phyloP scores from a whole-genome alignment of 2,888 invertebrate species.

The Tribolium freemani region DNA sequence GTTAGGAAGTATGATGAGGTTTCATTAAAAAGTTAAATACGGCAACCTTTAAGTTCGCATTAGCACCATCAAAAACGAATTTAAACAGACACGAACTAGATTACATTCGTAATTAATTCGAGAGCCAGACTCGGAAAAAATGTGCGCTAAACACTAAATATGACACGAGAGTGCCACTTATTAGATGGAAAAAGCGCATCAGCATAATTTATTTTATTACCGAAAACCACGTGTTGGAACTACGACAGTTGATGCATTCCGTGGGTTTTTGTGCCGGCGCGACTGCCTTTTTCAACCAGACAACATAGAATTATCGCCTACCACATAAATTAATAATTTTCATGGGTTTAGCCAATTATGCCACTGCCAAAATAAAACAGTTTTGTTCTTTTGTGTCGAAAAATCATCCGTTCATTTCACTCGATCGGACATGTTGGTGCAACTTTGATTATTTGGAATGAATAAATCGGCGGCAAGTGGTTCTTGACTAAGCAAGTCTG shows the following conservation, averaged over 20 bases:
- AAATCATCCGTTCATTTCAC: no score
- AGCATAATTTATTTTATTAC: constrained; percentile 16
- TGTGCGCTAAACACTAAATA: constrained; percentile 6
- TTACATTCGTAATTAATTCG: constrained; percentile 8
- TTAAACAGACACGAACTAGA: constrained; percentile 39
- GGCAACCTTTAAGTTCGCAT: constrained; percentile 53
- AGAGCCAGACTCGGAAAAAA: neutral
- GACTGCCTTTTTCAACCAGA: neutral
- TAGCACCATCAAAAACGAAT: constrained; percentile 55
- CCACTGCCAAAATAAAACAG: no score
- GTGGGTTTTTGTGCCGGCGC: neutral
- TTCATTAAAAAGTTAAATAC: constrained; percentile 58
- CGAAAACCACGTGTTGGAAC: constrained; percentile 6
- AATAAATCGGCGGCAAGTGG: neutral
- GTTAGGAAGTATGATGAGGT: constrained; percentile 53
- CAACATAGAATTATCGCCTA: neutral
- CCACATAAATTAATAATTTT: no score
- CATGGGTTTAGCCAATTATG: neutral
- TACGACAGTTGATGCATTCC: neutral
- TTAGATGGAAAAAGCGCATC: constrained; percentile 9
- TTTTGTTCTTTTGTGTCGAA: no score
- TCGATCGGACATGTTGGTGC: neutral
- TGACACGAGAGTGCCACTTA: constrained; percentile 10
- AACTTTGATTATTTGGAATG: neutral
- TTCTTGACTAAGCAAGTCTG: neutral